These are phyloP conservation scores for Uromys caudimaculatus DNA, from an alignment of 2,797 vertebrate genomes.

Conservation along the genomic window DNA sequence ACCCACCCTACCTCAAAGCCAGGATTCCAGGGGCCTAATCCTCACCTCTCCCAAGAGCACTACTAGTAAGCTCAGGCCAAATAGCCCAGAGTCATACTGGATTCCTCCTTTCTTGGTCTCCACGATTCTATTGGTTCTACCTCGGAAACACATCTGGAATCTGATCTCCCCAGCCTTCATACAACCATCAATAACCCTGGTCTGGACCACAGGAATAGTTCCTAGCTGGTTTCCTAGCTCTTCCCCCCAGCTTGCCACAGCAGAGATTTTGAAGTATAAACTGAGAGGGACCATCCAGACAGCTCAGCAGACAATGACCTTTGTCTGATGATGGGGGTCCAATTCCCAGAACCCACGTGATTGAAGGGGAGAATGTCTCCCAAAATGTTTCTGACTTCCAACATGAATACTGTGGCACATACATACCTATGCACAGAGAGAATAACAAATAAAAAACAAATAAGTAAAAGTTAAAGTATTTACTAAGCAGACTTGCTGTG, in stretches of 20 bases:
- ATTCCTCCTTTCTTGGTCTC: not conserved
- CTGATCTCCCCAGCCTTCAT: not conserved
- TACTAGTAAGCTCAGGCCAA: not conserved
- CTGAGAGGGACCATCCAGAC: not conserved
- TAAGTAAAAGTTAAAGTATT: not conserved
- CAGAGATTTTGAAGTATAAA: not conserved
- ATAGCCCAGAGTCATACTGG: not conserved
- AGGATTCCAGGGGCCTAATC: not conserved
- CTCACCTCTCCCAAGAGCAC: not conserved
- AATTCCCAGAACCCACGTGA: not conserved
- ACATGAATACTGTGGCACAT: not conserved
- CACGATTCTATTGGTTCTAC: not conserved
- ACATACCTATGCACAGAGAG: not conserved
- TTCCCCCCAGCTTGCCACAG: not conserved
- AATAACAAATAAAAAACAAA: not conserved
- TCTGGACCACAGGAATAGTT: not conserved
- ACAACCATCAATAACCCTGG: not conserved
- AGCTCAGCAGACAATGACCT: not conserved
- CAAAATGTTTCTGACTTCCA: not conserved
- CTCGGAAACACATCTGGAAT: not conserved
- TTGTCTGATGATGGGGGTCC: not conserved
- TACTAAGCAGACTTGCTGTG: not conserved
- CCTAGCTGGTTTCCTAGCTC: not conserved
- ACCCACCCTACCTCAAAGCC: not conserved
- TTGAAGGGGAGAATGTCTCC: not conserved